Conservation (phyloP, 2,113 vertebrate species). For the Benitochromis conjunctus region DNA sequence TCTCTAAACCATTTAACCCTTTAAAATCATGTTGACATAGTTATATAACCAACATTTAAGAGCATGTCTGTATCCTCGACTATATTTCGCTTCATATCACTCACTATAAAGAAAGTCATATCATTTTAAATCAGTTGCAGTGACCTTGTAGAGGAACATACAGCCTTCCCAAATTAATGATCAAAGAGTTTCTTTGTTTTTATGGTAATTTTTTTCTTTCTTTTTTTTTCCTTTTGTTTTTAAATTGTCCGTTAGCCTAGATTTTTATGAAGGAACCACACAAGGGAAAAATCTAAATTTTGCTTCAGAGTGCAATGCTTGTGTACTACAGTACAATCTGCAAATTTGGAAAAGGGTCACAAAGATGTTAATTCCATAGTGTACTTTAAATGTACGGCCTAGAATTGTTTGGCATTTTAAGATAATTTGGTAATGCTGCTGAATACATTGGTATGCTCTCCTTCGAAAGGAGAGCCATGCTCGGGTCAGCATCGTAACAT, state of each 20-base stretch:
- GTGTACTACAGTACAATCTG: slow-evolving; percentile 69
- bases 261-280: slow-evolving; percentile 74
- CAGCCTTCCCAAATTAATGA: slow-evolving; percentile 67
- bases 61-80: slow-evolving; percentile 47
- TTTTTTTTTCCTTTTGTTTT: background rate
- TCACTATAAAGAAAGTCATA: slow-evolving; percentile 48
- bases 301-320: slow-evolving; percentile 68
- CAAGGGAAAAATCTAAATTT: slow-evolving; percentile 64
- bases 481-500: slow-evolving; percentile 40
- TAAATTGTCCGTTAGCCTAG: slow-evolving; percentile 56
- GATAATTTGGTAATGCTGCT: slow-evolving; percentile 64
- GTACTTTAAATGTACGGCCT: slow-evolving; percentile 56
- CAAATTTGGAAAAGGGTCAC: slow-evolving; percentile 58
- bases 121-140: slow-evolving; percentile 39
- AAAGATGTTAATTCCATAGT: slow-evolving; percentile 62
- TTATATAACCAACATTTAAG: slow-evolving; percentile 46
- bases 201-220: background rate
- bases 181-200: slow-evolving; percentile 59
- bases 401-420: slow-evolving; percentile 62
- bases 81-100: slow-evolving; percentile 52
- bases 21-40: slow-evolving; percentile 58
- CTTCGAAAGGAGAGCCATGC: slow-evolving; percentile 58
- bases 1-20: slow-evolving; percentile 64
- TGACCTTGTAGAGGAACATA: slow-evolving; percentile 71
- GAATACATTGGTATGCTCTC: slow-evolving; percentile 47